These are phyloP conservation scores for Spinus pinus DNA, from an alignment of 2,797 vertebrate species.

Conservation along the genomic window DNA sequence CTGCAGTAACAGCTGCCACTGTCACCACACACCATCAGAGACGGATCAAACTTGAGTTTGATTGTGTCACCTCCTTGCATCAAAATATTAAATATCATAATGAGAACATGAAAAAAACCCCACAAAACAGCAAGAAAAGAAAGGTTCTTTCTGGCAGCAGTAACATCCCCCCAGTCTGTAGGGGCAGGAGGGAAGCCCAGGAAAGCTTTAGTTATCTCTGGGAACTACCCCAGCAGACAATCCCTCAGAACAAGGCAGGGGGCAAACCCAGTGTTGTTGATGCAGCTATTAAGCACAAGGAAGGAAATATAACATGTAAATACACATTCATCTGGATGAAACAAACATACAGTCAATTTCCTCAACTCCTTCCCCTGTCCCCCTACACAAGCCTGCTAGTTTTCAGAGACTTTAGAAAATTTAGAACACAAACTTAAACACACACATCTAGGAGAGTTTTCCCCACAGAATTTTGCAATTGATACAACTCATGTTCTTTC, in stretches of 20 bases:
- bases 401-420: neutral
- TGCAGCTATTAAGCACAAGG: neutral
- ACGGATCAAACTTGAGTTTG: neutral
- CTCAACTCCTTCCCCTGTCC: too few relatives aligned
- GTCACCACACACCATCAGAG: neutral
- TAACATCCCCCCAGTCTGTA: accelerated
- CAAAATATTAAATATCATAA: neutral
- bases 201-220: neutral
- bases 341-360: neutral
- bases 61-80: neutral
- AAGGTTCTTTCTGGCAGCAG: neutral
- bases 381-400: neutral
- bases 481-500: neutral
- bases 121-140: neutral
- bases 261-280: neutral
- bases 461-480: neutral
- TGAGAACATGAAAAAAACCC: neutral
- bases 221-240: neutral
- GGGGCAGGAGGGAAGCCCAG: neutral
- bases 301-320: neutral
- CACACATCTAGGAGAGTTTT: neutral
- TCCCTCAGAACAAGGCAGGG: neutral
- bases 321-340: neutral
- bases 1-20: neutral
- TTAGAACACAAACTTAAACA: neutral